Percentiles rank a stretch among this genome's conserved stretches.
Conservation (phyloP, 2,888 invertebrate species). For the Andrena trimmerana region DNA sequence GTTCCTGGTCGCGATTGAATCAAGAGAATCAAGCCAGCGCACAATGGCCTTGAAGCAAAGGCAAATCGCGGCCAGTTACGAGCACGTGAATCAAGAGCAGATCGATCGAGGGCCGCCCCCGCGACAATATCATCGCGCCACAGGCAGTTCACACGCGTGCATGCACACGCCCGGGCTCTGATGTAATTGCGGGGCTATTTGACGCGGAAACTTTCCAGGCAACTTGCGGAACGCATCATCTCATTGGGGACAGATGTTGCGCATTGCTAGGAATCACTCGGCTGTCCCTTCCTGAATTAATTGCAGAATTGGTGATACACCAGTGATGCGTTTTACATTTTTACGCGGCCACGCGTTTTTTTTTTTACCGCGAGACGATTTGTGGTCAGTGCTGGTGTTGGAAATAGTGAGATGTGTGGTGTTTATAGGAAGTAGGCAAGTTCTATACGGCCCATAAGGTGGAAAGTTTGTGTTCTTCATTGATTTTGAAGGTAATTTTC, state of each 20-base stretch:
- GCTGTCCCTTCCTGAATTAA: conserved; percentile 62
- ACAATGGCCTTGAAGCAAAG: neutral
- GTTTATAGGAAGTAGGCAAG: too few relatives aligned
- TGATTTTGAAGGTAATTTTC: too few relatives aligned
- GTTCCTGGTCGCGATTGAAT: conserved; percentile 1
- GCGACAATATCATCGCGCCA: conserved; percentile 25
- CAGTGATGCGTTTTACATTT: conserved; percentile 9
- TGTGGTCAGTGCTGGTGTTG: neutral
- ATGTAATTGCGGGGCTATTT: conserved; percentile 28
- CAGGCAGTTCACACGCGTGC: conserved; percentile 24
- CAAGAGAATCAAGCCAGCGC: neutral
- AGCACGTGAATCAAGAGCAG: conserved; percentile 12
- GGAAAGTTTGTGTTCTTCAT: too few relatives aligned
- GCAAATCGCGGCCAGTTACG: neutral
- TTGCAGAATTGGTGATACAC: conserved; percentile 49
- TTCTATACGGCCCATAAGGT: too few relatives aligned
- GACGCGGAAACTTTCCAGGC: conserved; percentile 36
- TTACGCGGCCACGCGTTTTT: neutral
- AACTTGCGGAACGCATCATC: conserved; percentile 50
- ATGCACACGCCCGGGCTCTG: neutral
- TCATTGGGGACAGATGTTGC: conserved; percentile 63
- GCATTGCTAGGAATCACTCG: conserved; percentile 48
- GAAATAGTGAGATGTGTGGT: too few relatives aligned
- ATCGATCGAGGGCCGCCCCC: conserved; percentile 15
- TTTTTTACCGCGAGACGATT: neutral